Base-by-base conservation (phyloP, 1,140 invertebrate species). In the Pogonus chalceus region DNA sequence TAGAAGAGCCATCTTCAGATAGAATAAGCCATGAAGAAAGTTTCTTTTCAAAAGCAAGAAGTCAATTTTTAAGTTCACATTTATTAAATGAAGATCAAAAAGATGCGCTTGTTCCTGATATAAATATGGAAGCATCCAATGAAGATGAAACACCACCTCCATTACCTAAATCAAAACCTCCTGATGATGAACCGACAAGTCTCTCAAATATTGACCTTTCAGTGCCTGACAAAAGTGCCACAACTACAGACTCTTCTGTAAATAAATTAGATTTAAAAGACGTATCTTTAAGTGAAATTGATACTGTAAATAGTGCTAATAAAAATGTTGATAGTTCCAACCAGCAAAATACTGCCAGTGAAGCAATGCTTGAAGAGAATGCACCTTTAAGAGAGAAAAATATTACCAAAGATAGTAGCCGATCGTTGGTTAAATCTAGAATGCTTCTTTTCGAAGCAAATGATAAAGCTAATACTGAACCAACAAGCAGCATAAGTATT, bases 331-430 rank as follows among this genome's bases (percentile, higher is more conserved):
- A 59, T 56, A 39, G 54, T 58, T 52, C 35, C 55, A 58, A 57
- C 52, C 60, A 62, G 56, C 57, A 50, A 50, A 39, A 50, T 56
- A 60, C 56, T 63, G 60, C 60, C 59, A 62, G 55, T 58, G 39
- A 52, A 52, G 22, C 24, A 18, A 46, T 48, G 52, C 54, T 58
- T 46, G 60, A 62, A 35, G 55, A 63, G 60, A 59, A 59, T 58
- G 52, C 59, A 56, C 58, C 48, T 52, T 39, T 22, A 14, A 56
- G 39, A 31, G 49, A 18, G 2, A 26, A 57, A 60, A 51, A 58
- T 65, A 63, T 64, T 67, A 68, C 66, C 66, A 68, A 68, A 68
- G 65, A 68, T 57, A 52, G 52, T 55, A 53, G 43, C 57, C 22
- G 51, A 14, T 60, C 60, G 50, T 57, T 60, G 53, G 64, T 66